Evolutionary conservation across 2,797 vertebrate species (phyloP), one percentile per base, ranked within the genome.

Genomic region (Tamandua tetradactyla): DNA sequence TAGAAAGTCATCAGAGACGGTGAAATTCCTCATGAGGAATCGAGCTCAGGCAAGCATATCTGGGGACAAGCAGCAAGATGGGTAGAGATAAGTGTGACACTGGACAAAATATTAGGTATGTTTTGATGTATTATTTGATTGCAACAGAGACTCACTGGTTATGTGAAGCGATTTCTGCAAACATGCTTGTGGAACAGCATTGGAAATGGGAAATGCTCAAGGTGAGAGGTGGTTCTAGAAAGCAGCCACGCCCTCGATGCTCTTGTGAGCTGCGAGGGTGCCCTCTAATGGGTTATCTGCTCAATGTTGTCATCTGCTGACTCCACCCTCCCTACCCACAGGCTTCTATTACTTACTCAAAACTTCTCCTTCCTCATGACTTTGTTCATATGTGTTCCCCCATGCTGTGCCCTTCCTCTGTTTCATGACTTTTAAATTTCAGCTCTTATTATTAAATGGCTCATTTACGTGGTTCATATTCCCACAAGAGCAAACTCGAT

Each of bases 191-290:
- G 66, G 42, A 78, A 75, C 23, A 89, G 44, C 80, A 40, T 1
- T 78, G 37, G 76, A 68, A 94, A 79, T 7, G 44, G 93, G 79
- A 95, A 92, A 82, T 22, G 17, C 62, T 93, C 52, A 59, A 40
- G 59, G 74, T 23, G 47, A 1, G 15, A 87, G 92, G 68, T 25
- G 25, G 68, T 79, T 95, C 87, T 90, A 72, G 89, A 95, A 94
- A 91, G 14, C 3, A 81, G 27, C 57, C 94, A 3, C 22, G 40
- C 37, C 44, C 42, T 68, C 72, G 20, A 7, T 62, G 42, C 49
- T 94, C 64, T 75, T 62, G 27, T 49, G 37, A 93, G 57, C 42
- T 40, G 44, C 25, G 17, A 10, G 61, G 57, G 44, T 69, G 55
- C 52, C 44, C 17, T 87, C 78, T 92, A 3, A 92, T 64, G 52